A percentile compares a stretch with the other conserved stretches of the same genome.
phyloP scores from a whole-genome alignment of 1,140 invertebrate genomes.

The Drosophila varians region DNA sequence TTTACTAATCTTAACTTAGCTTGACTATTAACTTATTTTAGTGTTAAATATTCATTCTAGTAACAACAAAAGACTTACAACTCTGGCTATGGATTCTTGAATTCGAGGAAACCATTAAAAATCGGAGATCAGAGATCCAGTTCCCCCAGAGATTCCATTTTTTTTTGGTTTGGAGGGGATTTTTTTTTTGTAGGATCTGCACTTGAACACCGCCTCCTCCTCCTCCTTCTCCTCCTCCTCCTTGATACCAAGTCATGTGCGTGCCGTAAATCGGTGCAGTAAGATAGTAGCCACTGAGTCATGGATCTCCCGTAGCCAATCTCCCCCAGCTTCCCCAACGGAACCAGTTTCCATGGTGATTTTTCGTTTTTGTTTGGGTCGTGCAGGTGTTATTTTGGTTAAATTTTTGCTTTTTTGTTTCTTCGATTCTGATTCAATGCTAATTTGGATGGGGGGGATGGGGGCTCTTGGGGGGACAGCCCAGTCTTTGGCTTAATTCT shows the following conservation, averaged over 20 bases:
- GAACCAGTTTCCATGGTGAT: constrained; percentile 49
- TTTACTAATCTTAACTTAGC: not conserved
- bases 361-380: constrained; percentile 30
- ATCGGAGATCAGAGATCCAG: constrained; percentile 27
- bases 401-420: constrained; percentile 27
- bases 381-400: constrained; percentile 38
- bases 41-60: not conserved
- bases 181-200: constrained; percentile 20
- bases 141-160: constrained; percentile 26
- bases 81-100: constrained; percentile 8
- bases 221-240: not conserved
- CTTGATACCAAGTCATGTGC: constrained; percentile 40
- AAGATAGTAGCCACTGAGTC: constrained; percentile 11
- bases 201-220: not conserved
- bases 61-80: constrained; percentile 1
- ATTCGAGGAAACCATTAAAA: constrained; percentile 31
- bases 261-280: constrained; percentile 43
- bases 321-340: constrained; percentile 31
- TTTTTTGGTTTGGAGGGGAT: constrained; percentile 12
- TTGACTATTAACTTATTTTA: no score
- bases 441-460: not conserved
- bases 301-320: constrained; percentile 34
- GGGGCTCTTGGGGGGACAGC: constrained; percentile 29
- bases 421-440: not conserved
- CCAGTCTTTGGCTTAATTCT: not conserved